Conservation (phyloP, 2,113 vertebrate genomes). For the Malurus melanocephalus region DNA sequence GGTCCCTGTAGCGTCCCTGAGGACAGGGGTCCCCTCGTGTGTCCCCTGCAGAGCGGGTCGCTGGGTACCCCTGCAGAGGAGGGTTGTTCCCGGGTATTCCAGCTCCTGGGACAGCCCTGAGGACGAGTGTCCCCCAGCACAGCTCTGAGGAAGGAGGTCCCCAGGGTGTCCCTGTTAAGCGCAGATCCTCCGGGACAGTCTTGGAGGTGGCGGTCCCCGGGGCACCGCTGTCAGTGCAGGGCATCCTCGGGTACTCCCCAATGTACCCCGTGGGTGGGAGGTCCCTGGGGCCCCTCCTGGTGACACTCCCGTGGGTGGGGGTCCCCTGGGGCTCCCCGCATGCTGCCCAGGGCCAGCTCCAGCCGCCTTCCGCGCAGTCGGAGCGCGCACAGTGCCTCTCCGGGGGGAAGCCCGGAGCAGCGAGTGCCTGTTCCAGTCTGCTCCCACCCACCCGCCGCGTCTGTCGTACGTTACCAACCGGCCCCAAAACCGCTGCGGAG, state of each 20-base stretch:
- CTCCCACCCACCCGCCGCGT: slow-evolving; percentile 25
- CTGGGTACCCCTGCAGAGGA: neutral
- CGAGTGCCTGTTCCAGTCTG: neutral
- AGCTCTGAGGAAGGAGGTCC: neutral
- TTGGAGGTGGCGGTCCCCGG: neutral
- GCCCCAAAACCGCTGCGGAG: neutral
- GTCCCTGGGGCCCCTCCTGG: neutral
- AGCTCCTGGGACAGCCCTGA: neutral
- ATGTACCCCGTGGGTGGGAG: neutral
- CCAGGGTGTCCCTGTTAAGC: neutral
- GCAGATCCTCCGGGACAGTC: neutral
- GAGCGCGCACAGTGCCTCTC: neutral
- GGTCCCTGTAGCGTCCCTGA: neutral
- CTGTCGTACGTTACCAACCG: neutral
- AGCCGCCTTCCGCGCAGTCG: neutral
- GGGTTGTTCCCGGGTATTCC: neutral
- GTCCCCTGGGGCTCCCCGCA: neutral
- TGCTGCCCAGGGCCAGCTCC: neutral
- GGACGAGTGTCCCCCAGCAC: neutral
- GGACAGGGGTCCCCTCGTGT: neutral
- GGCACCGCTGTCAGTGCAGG: neutral
- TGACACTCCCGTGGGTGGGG: neutral
- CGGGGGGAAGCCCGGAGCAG: neutral
- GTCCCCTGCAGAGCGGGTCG: neutral
- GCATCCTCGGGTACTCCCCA: neutral